Evolutionary conservation across 1,140 invertebrate species (phyloP), one percentile per base, ranked within the genome.

Genomic region (Wasmannia auropunctata): DNA sequence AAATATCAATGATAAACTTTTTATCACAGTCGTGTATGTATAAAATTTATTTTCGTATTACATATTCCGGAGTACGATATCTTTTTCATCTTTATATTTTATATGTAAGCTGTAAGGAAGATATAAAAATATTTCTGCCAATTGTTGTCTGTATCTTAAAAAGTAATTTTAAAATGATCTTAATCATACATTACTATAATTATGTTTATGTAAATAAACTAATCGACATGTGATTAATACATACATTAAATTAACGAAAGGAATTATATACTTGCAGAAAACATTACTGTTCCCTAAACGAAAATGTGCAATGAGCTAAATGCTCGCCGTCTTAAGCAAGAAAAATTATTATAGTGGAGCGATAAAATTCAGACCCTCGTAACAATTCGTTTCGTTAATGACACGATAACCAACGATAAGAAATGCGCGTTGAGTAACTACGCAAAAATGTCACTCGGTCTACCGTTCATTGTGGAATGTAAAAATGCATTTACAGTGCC

Each of bases 281-380:
- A 56, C 1, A 28, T n/a, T 76, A 19, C 5, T 60, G 19, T 19
- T 54, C 25, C n/a, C 14, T 46, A 77, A 16, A 11, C 7, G 51
- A 80, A 67, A 43, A 54, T 69, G 67, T 8, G 8, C 5, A 0
- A 5, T 58, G n/a, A 72, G 2, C 7, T 31, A 83, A 58, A 43
- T 7, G 3, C 58, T 43, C 6, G 34, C 0, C 19, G 28, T 5
- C 8, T n/a, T 83, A 74, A 46, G 0, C 1, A 72, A 83, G 51
- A 74, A 58, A 72, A n/a, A 83, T 37, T 16, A 19, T 10, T 83
- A n/a, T n/a, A 46, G 25, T 83, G 72, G 58, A 46, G 67, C 25
- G n/a, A 72, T 60, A 74, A 74, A 72, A 83, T 49, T 54, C 25
- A 58, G 69, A 8, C 14, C n/a, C 8, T 81, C 19, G 25, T 28